A percentile compares a stretch with the other conserved stretches of the same genome.
phyloP scores from a whole-genome alignment of 1,140 invertebrate genomes.

The Brachionus angularis region DNA sequence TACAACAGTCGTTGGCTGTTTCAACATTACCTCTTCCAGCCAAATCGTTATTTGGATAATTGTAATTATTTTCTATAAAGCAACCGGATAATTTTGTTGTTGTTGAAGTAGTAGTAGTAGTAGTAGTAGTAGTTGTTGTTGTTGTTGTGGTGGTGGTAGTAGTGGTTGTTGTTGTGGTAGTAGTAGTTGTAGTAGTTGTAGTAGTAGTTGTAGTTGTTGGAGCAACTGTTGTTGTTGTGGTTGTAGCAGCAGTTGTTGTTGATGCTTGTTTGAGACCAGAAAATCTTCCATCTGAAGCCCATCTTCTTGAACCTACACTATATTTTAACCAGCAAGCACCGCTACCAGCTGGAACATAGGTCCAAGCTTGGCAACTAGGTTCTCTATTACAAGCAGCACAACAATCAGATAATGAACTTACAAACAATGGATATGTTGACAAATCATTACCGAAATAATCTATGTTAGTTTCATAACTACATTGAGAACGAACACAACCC shows the following conservation, averaged over 20 bases:
- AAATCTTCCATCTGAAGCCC: not conserved
- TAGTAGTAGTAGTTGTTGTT: not conserved
- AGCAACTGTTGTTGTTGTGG: not conserved
- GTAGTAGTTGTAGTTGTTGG: not conserved
- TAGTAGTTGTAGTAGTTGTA: not conserved
- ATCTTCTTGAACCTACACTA: constrained; percentile 25
- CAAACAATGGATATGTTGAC: not conserved
- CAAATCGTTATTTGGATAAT: constrained; percentile 23
- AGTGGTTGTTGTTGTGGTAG: not conserved
- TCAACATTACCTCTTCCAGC: not conserved
- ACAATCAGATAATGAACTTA: not conserved
- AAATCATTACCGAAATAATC: constrained; percentile 41
- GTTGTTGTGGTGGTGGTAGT: not conserved
- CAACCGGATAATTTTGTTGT: constrained; percentile 6
- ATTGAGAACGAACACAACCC: too few relatives aligned
- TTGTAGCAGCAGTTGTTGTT: not conserved
- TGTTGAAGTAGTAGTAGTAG: not conserved
- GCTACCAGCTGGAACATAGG: not conserved
- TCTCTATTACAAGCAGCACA: not conserved
- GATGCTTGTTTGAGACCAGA: not conserved
- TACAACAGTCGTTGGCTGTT: constrained; percentile 24
- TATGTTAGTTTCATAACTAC: constrained; percentile 15
- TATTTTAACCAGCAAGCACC: constrained; percentile 41
- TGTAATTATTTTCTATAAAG: constrained; percentile 23
- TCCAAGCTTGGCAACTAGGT: not conserved